Base-by-base conservation (phyloP, 1,140 invertebrate genomes). In the Eueides isabella region DNA sequence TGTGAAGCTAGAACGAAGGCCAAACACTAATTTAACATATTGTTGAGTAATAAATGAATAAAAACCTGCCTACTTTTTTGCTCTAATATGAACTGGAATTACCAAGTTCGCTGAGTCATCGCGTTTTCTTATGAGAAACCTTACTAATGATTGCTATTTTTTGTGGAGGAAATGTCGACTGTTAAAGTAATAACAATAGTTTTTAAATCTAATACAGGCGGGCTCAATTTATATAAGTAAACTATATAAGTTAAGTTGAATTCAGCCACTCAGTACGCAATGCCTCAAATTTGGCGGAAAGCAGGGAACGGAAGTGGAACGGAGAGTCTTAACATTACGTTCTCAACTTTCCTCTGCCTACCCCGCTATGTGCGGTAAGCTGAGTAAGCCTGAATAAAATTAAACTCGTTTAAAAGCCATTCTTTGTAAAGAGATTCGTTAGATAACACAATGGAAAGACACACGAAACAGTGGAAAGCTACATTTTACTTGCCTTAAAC, bases 31-130 rank as follows among this genome's bases (percentile, higher is more conserved):
- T 38, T 38, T 38, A 14, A 38, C 16, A 38, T 5, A 5, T 38
- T 2, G 35, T 38, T 38, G 35, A 16, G 3, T 38, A 38, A 38
- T 16, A 38, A 9, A n/a, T 55, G 19, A 55, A 55, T 55, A 55
- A 55, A 55, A 55, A 55, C 16, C 19, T 9, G 5, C 2, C 0
- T 26, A 11, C 11, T 12, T 55, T 55, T 55, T 55, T 55, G 48
- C 26, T 11, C 23, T 14, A 55, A 55, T 55, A 55, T 55, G 14
- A 55, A 55, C 44, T 30, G 28, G 41, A 66, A 66, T 72, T 55
- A 61, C 63, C 62, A 28, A 65, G 29, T 55, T 23, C 61, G 9
- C 44, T 72, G 62, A 72, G 33, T 66, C 70, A 72, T 66, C 62
- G 29, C 65, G 64, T 65, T 61, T 55, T 64, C 41, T 26, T 26